A percentile compares a stretch with the other conserved stretches of the same genome.
Conservation (phyloP, 2,797 vertebrate genomes). For the Enteromius mattozi region DNA sequence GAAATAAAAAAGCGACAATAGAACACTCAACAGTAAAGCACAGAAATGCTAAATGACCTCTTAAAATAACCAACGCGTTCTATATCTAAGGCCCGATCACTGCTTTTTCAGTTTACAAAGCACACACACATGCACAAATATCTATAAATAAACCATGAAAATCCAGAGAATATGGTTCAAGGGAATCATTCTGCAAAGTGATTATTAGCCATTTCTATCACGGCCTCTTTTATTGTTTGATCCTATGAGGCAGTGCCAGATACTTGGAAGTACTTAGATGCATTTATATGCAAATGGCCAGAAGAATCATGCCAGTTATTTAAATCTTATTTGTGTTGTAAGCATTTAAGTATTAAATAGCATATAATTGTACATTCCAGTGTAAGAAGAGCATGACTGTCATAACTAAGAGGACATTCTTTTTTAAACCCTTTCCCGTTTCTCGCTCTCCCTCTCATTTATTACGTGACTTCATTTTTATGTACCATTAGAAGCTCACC, state of each 20-base stretch:
- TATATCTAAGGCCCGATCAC: constrained; percentile 9
- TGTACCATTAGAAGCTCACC: constrained; percentile 60
- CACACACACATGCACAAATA: background rate
- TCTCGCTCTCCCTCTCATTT: constrained; percentile 41
- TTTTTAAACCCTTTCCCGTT: background rate
- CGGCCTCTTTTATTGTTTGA: constrained; percentile 26
- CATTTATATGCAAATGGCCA: constrained; percentile 34
- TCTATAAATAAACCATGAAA: constrained; percentile 27
- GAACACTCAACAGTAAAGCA: background rate
- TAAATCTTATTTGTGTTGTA: constrained; percentile 16
- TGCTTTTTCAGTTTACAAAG: constrained; percentile 11
- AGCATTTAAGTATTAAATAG: constrained; percentile 38
- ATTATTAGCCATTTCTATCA: constrained; percentile 32
- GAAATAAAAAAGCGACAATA: background rate
- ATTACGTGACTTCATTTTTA: constrained; percentile 58
- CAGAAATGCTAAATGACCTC: background rate
- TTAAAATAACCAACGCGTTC: background rate
- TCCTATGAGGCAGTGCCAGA: constrained; percentile 5
- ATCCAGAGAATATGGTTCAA: background rate
- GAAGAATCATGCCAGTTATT: constrained; percentile 34
- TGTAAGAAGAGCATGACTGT: constrained; percentile 12
- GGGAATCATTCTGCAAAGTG: background rate
- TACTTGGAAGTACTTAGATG: constrained; percentile 28
- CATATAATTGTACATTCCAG: constrained; percentile 32
- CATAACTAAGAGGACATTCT: constrained; percentile 40